Base-by-base conservation (phyloP, 2,797 vertebrate species). In the Sorex maritimensis region DNA sequence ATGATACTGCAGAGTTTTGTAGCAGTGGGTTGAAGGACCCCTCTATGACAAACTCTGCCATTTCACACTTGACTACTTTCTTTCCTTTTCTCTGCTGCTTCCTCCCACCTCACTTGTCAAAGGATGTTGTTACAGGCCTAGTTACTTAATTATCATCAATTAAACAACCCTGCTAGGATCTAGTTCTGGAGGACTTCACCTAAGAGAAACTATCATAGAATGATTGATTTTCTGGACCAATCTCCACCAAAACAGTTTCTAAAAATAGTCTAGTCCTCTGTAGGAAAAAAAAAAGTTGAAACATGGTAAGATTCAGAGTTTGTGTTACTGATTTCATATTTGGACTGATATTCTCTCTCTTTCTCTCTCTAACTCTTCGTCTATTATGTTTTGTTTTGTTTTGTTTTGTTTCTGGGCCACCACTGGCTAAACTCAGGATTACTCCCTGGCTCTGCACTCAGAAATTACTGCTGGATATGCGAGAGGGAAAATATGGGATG, bases 211-310 rank as follows among this genome's bases (percentile, higher is more conserved):
- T 61, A 5, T 63, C 34, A 10, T 6, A 24, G 91, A 23, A 23
- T 26, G 41, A 28, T 28, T 63, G 61, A 58, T 17, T 72, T 72
- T 13, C 2, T 83, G 6, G 0, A 23, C 41, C 58, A 61, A 28
- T 23, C 1, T 38, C 12, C 19, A 46, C 4, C 72, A 61, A 6
- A 73, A 52, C 19, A 23, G 14, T 90, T 90, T 88, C 30, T 46
- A 69, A 78, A 88, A 26, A 61, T 4, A 86, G 77, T 82, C 75
- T 68, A 30, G 5, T 61, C 71, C 17, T 83, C 26, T 30, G 82
- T 49, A 75, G 38, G 80, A 86, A 88, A 96, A 61, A 19, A 61
- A 61, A 61, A 75, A 30, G 55, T n/a, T 69, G 3, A 11, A 79
- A 77, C 67, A 58, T 61, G 80, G 10, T 61, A 55, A 83, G 80